Evolutionary conservation across 1,140 invertebrate genomes (phyloP).

Genomic region (Acromyrmex echinatior): DNA sequence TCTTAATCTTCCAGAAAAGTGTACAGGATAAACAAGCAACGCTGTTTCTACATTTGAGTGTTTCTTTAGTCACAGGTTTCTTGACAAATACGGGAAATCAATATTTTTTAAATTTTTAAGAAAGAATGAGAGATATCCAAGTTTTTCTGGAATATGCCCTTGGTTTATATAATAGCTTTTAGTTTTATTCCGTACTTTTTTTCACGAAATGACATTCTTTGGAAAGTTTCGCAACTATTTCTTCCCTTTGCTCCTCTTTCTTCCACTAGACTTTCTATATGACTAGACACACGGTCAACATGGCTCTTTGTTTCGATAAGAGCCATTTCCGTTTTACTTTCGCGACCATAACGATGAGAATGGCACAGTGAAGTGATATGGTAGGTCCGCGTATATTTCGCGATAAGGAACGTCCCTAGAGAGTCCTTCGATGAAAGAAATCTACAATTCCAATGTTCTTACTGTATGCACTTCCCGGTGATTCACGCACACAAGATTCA

Average conservation of each 20-base stretch:
- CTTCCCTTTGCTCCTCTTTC: not conserved
- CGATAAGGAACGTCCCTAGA: conserved; percentile 31
- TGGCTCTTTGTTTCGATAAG: conserved; percentile 76
- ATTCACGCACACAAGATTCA: not conserved
- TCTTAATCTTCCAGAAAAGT: conserved; percentile 1
- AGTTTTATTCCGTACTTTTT: not conserved
- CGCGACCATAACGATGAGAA: conserved; percentile 35
- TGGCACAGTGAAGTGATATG: conserved; percentile 21
- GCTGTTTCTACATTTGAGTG: not conserved
- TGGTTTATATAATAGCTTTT: conserved; percentile 1
- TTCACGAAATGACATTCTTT: conserved; percentile 6
- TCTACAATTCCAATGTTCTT: conserved; percentile 39
- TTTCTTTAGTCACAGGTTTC: not conserved
- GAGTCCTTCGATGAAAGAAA: conserved; percentile 21
- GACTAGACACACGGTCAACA: conserved; percentile 78
- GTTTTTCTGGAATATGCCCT: not conserved
- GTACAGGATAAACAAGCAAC: not conserved
- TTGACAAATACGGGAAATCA: not conserved
- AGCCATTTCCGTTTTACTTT: conserved; percentile 61
- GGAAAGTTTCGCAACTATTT: conserved; percentile 37
- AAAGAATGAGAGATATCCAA: not conserved
- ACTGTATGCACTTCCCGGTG: not conserved
- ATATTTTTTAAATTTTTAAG: not conserved
- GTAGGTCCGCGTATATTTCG: conserved; percentile 44
- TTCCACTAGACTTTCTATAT: conserved; percentile 68